Evolutionary conservation across 2,888 invertebrate species (phyloP).

Genomic region (Phania funesta): DNA sequence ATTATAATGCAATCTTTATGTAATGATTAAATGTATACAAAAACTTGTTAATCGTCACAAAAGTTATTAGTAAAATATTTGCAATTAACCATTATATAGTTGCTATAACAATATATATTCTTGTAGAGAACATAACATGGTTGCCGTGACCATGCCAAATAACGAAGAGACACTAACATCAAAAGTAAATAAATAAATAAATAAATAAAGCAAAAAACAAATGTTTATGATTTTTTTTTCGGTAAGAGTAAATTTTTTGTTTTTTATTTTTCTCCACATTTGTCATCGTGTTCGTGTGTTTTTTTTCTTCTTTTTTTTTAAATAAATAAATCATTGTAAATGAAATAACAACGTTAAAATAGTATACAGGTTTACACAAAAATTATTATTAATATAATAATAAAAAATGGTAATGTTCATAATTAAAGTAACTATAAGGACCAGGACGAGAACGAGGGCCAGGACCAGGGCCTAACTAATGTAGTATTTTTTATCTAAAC

Average conservation of each 20-base stretch:
- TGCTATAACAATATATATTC: too few species aligned
- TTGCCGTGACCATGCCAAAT: too few species aligned
- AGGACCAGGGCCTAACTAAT: neutral
- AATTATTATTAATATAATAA: constrained; percentile 68
- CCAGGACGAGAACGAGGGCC: too few species aligned
- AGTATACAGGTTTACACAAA: constrained; percentile 53
- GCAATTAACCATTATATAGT: too few species aligned
- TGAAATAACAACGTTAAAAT: constrained; percentile 57
- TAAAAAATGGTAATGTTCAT: constrained; percentile 55
- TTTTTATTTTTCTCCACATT: constrained; percentile 8
- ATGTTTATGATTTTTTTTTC: constrained; percentile 9
- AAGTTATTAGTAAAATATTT: too few species aligned
- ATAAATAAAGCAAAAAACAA: neutral
- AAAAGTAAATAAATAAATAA: neutral
- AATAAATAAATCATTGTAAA: constrained; percentile 55
- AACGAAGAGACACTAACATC: too few species aligned
- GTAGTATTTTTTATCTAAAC: constrained; percentile 6
- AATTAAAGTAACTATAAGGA: constrained; percentile 22
- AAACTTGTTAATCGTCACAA: too few species aligned
- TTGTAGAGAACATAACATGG: too few species aligned
- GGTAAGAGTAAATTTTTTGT: constrained; percentile 2
- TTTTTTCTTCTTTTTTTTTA: constrained; percentile 4
- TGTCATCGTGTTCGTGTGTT: neutral
- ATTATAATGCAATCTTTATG: too few species aligned
- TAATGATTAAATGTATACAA: too few species aligned